Base-by-base conservation (phyloP, 2,888 invertebrate genomes). In the Andrena praecox region DNA sequence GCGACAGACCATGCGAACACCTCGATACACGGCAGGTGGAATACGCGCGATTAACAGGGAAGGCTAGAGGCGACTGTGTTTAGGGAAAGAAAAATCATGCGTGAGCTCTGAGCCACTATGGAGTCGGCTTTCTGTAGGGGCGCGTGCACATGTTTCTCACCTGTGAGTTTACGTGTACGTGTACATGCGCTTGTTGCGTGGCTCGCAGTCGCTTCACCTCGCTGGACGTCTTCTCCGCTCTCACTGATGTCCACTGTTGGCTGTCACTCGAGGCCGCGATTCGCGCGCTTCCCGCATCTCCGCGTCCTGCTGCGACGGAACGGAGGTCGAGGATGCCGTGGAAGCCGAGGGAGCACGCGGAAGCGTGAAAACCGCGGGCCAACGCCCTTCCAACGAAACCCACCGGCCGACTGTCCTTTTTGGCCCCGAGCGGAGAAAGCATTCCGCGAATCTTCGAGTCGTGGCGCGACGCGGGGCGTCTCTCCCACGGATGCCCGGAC, bases 401-500 rank as follows among this genome's bases (percentile, higher is more conserved):
- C 71, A 84, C 85, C 89, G 88, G 77, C 89, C 86, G 90, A 91
- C 92, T 90, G 91, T 91, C 91, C 92, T 91, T 92, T 92, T 91
- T 87, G 88, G 78, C 85, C 90, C 84, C 88, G 89, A 85, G 84
- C 76, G 71, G 88, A 89, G 89, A 90, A 90, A 90, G 91, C 87
- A 87, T 89, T 88, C 89, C 80, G 85, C 84, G 86, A 84, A 86
- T 89, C 86, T 85, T 87, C 86, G 89, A 88, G 87, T 88, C 82
- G 90, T 82, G 87, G 90, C 91, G 89, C 56, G 20, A 56, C 56
- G 90, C 84, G 87, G 90, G 91, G 89, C 88, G 92, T 88, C 33
- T 68, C 71, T 64, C 70, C 88, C 89, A 90, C 89, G 90, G 92
- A 94, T 94, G 95, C 95, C 95, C 95, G 94, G 94, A 92, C 91